A percentile compares a stretch with the other conserved stretches of the same genome.
These are phyloP conservation scores for Ormyrus thymus DNA, from an alignment of 2,888 invertebrate genomes.

Conservation along the genomic window DNA sequence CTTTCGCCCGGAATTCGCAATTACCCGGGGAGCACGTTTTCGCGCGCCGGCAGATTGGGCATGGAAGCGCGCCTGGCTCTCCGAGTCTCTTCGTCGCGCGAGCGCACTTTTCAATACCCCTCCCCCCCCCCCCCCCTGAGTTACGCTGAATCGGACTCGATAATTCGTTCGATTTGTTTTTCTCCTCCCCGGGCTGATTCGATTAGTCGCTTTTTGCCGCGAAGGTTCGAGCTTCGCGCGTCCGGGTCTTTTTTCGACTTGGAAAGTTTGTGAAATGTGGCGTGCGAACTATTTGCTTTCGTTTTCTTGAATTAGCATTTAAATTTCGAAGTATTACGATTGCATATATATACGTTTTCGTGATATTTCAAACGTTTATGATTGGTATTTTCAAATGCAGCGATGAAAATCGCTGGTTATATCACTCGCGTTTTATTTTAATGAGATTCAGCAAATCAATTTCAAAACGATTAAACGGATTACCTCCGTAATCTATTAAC, in stretches of 20 bases:
- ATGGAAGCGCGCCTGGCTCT: too few relatives aligned
- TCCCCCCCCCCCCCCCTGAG: background rate
- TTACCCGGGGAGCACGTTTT: constrained; percentile 12
- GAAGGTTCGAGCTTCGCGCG: background rate
- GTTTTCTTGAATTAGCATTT: background rate
- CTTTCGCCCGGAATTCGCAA: constrained; percentile 7
- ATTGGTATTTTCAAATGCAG: too few relatives aligned
- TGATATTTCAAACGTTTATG: too few relatives aligned
- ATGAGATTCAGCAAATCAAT: too few relatives aligned
- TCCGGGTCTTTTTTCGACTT: background rate
- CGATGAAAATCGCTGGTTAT: background rate
- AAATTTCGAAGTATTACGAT: too few relatives aligned
- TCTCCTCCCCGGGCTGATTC: background rate
- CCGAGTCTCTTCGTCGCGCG: background rate
- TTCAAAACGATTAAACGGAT: too few relatives aligned
- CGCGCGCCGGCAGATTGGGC: constrained; percentile 2
- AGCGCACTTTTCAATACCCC: background rate
- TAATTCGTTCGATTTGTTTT: background rate
- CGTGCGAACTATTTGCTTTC: background rate
- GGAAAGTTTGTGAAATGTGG: too few relatives aligned
- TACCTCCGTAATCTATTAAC: too few relatives aligned
- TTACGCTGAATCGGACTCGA: background rate
- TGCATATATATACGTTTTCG: too few relatives aligned
- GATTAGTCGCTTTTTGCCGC: background rate
- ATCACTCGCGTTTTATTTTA: too few relatives aligned